Conservation (phyloP, 2,113 vertebrate genomes). For the Steatornis caripensis region DNA sequence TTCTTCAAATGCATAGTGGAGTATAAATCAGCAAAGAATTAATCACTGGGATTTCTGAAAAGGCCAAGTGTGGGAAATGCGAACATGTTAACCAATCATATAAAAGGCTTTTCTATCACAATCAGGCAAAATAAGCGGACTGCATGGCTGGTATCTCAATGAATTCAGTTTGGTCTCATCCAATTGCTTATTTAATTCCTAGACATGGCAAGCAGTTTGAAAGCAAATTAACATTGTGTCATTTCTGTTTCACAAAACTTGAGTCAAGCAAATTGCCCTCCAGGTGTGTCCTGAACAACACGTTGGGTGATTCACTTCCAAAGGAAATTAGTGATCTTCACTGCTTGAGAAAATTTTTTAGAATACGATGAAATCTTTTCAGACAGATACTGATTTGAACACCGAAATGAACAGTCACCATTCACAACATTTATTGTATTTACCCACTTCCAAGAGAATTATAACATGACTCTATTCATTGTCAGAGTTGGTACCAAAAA, state of each 20-base stretch:
- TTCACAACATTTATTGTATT: neutral
- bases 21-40: neutral
- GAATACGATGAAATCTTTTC: neutral
- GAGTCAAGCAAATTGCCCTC: constrained; percentile 45
- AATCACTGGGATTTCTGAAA: neutral
- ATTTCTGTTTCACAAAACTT: constrained; percentile 46
- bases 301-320: neutral
- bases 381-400: constrained; percentile 4
- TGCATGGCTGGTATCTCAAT: constrained; percentile 26
- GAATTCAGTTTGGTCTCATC: constrained; percentile 34
- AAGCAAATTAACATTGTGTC: constrained; percentile 51
- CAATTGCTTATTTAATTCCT: constrained; percentile 41
- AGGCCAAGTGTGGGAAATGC: neutral
- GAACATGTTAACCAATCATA: neutral
- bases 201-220: constrained; percentile 40
- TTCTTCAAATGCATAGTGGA: neutral
- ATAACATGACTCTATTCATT: neutral
- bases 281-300: constrained; percentile 29
- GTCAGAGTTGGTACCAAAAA: neutral
- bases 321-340: constrained; percentile 7
- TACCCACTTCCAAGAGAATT: neutral
- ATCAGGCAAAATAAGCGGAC: neutral
- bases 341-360: constrained; percentile 2
- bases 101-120: neutral
- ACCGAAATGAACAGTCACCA: neutral